Evolutionary conservation across 2,113 vertebrate genomes (phyloP).

Genomic region (Myodes glareolus): DNA sequence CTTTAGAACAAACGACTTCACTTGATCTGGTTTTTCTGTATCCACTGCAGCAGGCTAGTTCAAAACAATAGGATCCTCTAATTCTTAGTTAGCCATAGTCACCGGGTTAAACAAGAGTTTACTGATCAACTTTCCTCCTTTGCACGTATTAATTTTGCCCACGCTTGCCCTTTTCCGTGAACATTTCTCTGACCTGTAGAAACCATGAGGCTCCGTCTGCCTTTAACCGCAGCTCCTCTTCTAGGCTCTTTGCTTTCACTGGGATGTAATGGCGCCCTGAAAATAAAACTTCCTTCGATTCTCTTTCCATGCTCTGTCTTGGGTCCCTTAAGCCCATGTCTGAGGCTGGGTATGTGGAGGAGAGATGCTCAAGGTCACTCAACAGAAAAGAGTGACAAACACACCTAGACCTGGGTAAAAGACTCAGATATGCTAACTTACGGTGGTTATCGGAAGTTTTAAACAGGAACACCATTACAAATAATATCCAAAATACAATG

Average conservation of each 20-base stretch:
- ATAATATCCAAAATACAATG: not conserved
- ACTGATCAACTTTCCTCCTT: not conserved
- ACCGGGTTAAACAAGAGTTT: not conserved
- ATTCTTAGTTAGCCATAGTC: not conserved
- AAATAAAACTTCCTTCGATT: not conserved
- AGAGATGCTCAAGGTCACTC: not conserved
- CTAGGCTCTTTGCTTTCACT: not conserved
- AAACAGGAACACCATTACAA: slow-evolving; percentile 1
- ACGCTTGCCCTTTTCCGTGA: not conserved
- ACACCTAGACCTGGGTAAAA: not conserved
- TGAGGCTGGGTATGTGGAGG: not conserved
- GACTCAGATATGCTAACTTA: not conserved
- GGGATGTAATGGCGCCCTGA: not conserved
- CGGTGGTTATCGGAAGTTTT: not conserved
- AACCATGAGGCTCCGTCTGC: not conserved
- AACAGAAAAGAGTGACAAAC: not conserved
- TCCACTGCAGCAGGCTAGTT: not conserved
- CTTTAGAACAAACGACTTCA: not conserved
- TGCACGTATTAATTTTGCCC: not conserved
- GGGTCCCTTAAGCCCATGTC: not conserved
- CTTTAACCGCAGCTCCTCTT: not conserved
- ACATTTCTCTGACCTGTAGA: not conserved
- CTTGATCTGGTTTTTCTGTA: not conserved
- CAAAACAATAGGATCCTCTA: not conserved
- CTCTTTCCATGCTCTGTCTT: not conserved